Evolutionary conservation across 2,113 vertebrate species (phyloP).

Genomic region (Lampris incognitus): DNA sequence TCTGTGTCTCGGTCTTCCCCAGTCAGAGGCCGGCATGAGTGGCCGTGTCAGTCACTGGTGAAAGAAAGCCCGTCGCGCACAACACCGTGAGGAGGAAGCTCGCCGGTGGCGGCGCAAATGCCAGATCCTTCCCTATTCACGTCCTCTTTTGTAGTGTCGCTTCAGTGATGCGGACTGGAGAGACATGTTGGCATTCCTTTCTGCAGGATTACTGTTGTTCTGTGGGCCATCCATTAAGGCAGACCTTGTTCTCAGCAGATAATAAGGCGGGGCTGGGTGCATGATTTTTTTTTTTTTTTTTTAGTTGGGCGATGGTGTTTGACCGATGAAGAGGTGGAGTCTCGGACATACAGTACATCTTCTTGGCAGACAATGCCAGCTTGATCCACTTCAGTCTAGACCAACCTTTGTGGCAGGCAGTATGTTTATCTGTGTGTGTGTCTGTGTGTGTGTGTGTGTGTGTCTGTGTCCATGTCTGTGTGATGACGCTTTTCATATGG

Average conservation of each 20-base stretch:
- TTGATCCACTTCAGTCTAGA: constrained; percentile 30
- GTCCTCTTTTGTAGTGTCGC: constrained; percentile 61
- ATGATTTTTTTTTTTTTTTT: constrained; percentile 7
- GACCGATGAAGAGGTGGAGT: constrained; percentile 48
- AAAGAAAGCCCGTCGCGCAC: constrained; percentile 57
- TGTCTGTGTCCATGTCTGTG: not conserved
- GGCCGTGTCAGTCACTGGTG: constrained; percentile 70
- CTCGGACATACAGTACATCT: constrained; percentile 26
- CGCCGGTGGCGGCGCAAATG: constrained; percentile 35
- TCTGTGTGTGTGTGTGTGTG: not conserved
- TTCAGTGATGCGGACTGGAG: constrained; percentile 32
- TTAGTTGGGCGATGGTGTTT: constrained; percentile 36
- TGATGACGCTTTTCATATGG: too few species aligned
- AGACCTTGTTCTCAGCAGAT: constrained; percentile 42
- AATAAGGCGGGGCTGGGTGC: constrained; percentile 25
- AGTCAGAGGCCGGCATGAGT: constrained; percentile 76
- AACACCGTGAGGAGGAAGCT: constrained; percentile 17
- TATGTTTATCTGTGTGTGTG: not conserved
- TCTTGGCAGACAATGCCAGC: constrained; percentile 29
- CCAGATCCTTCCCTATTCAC: constrained; percentile 42
- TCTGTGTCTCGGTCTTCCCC: constrained; percentile 72
- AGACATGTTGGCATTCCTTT: constrained; percentile 65
- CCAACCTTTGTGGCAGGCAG: not conserved
- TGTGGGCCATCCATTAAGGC: constrained; percentile 54
- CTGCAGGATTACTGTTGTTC: constrained; percentile 52